Percentiles rank a stretch among this genome's conserved stretches.
Evolutionary conservation across 2,113 vertebrate species (phyloP).

Genomic region (Nycticryphes semicollaris): DNA sequence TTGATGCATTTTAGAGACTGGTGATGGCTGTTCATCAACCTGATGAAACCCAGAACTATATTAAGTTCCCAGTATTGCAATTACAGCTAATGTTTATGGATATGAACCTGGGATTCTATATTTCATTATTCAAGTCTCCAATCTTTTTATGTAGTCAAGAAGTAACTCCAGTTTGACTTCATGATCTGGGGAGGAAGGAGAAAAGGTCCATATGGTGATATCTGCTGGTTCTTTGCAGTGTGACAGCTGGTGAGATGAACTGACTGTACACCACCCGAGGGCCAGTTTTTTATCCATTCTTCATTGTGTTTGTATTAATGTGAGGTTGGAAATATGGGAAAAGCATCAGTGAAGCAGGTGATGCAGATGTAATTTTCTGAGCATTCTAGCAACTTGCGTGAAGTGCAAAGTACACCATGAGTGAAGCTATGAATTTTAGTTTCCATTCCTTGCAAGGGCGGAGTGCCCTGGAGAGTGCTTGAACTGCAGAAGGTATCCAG

Average conservation of each 20-base stretch:
- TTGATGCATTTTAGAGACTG: neutral
- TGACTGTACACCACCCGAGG: neutral
- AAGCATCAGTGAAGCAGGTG: neutral
- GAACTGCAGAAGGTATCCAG: neutral
- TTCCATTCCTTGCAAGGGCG: neutral
- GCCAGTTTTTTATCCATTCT: neutral
- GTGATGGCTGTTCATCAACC: neutral
- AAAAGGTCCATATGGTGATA: neutral
- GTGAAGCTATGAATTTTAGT: neutral
- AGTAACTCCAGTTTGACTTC: neutral
- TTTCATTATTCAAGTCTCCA: neutral
- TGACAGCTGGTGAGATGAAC: neutral
- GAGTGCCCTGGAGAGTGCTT: neutral
- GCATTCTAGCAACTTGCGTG: neutral
- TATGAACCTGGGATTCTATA: neutral
- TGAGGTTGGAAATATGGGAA: neutral
- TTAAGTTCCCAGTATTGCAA: neutral
- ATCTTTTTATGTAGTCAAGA: neutral
- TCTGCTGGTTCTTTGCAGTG: neutral
- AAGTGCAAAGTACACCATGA: neutral
- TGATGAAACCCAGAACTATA: neutral
- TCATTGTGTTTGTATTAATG: neutral
- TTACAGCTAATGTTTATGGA: neutral
- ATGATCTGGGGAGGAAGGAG: neutral
- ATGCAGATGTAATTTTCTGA: neutral